phyloP scores from a whole-genome alignment of 2,113 vertebrate species.

The Dinomys branickii region DNA sequence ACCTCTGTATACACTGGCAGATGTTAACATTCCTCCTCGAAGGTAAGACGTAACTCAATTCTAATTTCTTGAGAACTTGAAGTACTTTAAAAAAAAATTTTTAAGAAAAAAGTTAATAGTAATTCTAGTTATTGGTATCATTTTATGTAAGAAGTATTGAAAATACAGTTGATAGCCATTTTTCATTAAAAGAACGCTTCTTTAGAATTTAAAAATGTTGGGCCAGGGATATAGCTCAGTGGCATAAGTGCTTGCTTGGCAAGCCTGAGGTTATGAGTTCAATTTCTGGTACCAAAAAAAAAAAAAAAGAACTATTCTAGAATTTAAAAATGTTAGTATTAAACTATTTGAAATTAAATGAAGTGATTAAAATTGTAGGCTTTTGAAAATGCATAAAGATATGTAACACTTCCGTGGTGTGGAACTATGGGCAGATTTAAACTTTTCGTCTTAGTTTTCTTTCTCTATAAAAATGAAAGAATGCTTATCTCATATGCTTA shows the following conservation, averaged over 20 bases:
- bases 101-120: neutral
- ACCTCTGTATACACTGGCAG: conserved; percentile 94
- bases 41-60: conserved; percentile 85
- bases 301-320: too few relatives aligned
- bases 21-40: conserved; percentile 91
- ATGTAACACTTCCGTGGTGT: neutral
- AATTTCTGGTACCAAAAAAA: too few relatives aligned
- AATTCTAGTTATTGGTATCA: neutral
- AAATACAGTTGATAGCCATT: conserved; percentile 26
- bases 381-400: neutral
- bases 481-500: neutral
- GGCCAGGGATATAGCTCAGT: too few relatives aligned
- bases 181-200: conserved; percentile 15
- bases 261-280: too few relatives aligned
- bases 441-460: neutral
- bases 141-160: neutral
- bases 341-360: conserved; percentile 44
- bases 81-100: neutral
- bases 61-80: neutral
- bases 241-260: too few relatives aligned
- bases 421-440: neutral
- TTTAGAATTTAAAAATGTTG: conserved; percentile 42
- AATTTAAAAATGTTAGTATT: conserved; percentile 40
- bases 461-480: neutral
- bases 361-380: neutral